Evolutionary conservation across 2,113 vertebrate species (phyloP), one percentile per base, ranked within the genome.

Genomic region (Sinocyclocheilus anophthalmus): DNA sequence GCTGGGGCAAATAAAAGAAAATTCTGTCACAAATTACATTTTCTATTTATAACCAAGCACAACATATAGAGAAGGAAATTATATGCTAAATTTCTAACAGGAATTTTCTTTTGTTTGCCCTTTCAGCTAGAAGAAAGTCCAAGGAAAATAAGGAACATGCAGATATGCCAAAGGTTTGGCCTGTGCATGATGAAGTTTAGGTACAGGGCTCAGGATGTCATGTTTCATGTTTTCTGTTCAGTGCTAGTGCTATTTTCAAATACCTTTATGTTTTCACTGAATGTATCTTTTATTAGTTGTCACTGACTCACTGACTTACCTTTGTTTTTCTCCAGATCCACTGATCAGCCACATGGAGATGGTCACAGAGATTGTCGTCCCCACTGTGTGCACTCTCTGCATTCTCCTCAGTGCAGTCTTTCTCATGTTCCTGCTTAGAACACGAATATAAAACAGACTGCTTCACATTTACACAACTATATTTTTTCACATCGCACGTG

Each of bases 281-380:
- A 9, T 18, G 37, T 39, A 22, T 37, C 1, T 53, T 59, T 33
- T 50, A 9, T 65, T 55, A 82, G n/a, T 11, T 82, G 82, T 69
- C 33, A 16, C 61, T 22, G 39, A 69, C 33, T 69, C 33, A 16
- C 61, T 22, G 39, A 69, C 33, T 22, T 30, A 61, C 77, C 16
- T 16, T 55, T 55, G 5, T 26, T 72, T 0, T 79, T 42, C 93
- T 95, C 57, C 92, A 98, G 96, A 97, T 91, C 94, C 96, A 3
- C 33, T 97, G 91, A 93, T 93, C 2, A 92, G 95, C 53, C 95
- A 96, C 92, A 96, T 97, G 96, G 96, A 96, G 91, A 95, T 95
- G 94, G 94, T 95, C 42, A 96, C 96, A 1, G 97, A 98, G 94
- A 95, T 97, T 2, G 93, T 95, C 75, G 95, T 97, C 20, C 97